Conservation (phyloP, 1,140 invertebrate genomes). For the Plodia interpunctella region DNA sequence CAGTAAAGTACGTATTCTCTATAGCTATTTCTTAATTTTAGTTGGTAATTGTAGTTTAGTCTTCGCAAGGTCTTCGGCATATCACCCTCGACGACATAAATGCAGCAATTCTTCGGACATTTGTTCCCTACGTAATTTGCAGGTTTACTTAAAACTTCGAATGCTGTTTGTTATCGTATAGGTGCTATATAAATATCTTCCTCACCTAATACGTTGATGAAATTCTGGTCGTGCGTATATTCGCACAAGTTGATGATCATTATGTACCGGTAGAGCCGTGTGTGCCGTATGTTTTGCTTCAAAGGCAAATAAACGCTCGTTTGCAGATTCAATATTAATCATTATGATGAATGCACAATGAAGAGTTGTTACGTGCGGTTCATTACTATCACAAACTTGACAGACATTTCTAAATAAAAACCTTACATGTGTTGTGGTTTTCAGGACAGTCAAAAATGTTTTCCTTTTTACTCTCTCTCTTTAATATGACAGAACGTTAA, state of each 20-base stretch:
- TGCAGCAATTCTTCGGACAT: too few species aligned
- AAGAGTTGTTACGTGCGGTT: slow-evolving; percentile 3
- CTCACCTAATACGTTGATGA: background rate
- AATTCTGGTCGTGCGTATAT: slow-evolving; percentile 9
- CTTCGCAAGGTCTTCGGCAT: too few species aligned
- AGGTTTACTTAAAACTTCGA: too few species aligned
- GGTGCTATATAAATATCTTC: background rate
- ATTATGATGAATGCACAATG: slow-evolving; percentile 9
- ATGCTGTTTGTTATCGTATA: too few species aligned
- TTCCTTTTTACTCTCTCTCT: too few species aligned
- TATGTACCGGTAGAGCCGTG: slow-evolving; percentile 6
- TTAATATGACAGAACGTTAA: too few species aligned
- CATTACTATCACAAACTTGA: background rate
- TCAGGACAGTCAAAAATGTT: too few species aligned
- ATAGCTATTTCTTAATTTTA: too few species aligned
- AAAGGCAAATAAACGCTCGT: slow-evolving; percentile 2
- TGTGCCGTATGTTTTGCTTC: slow-evolving; percentile 4
- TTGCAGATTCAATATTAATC: slow-evolving; percentile 11
- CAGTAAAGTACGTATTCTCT: too few species aligned
- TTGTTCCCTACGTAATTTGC: too few species aligned
- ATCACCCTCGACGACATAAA: too few species aligned
- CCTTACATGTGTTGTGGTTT: background rate
- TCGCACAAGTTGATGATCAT: slow-evolving; percentile 13
- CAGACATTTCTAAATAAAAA: background rate
- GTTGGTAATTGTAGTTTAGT: too few species aligned